Conservation (phyloP, 2,888 invertebrate genomes). For the Ernsta delagoae region DNA sequence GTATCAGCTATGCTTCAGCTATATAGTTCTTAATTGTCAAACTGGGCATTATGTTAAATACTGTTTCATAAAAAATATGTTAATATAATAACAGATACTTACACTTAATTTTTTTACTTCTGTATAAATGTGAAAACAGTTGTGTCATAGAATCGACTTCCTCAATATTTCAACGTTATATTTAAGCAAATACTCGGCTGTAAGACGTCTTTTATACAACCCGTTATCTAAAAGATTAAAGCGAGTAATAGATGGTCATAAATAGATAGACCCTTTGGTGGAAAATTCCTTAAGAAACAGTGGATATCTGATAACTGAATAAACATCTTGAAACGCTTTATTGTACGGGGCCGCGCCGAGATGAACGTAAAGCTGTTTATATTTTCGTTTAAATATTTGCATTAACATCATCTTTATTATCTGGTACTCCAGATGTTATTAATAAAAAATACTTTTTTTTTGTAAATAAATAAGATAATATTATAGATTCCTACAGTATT, state of each 20-base stretch:
- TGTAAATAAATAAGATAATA: background rate
- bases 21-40: too few species aligned
- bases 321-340: conserved; percentile 52
- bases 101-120: background rate
- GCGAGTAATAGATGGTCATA: conserved; percentile 58
- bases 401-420: conserved; percentile 29
- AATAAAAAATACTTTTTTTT: background rate
- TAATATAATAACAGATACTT: too few species aligned
- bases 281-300: conserved; percentile 53
- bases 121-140: conserved; percentile 4
- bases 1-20: too few species aligned
- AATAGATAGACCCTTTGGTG: conserved; percentile 62
- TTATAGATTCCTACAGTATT: too few species aligned
- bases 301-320: conserved; percentile 47
- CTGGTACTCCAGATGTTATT: conserved; percentile 15
- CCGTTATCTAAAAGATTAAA: conserved; percentile 60
- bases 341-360: conserved; percentile 50
- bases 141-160: background rate
- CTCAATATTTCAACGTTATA: background rate
- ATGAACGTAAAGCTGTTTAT: conserved; percentile 46
- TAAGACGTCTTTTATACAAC: conserved; percentile 33
- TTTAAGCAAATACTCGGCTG: background rate
- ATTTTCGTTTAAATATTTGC: conserved; percentile 35
- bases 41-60: too few species aligned
- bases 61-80: too few species aligned